These are phyloP conservation scores for Dione vanillae DNA, from an alignment of 2,888 invertebrate species.

Conservation along the genomic window DNA sequence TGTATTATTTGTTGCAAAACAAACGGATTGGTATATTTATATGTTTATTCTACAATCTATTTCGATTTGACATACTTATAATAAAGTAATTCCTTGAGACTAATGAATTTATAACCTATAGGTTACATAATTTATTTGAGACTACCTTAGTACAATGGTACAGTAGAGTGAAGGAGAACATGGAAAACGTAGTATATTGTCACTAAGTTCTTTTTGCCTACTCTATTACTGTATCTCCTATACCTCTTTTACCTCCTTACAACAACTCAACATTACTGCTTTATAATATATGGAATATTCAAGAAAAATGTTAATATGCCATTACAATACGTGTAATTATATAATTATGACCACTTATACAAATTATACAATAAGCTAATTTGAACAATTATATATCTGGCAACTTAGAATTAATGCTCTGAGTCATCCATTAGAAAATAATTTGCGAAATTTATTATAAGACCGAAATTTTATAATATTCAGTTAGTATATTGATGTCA, in stretches of 20 bases:
- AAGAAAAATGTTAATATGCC: not conserved
- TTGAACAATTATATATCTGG: constrained; percentile 11
- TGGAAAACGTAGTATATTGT: too few relatives aligned
- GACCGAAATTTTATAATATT: not conserved
- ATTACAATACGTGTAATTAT: constrained; percentile 1
- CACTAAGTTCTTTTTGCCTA: too few relatives aligned
- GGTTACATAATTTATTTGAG: too few relatives aligned
- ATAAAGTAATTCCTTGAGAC: too few relatives aligned
- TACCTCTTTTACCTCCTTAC: too few relatives aligned
- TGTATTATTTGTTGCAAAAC: not conserved
- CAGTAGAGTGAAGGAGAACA: too few relatives aligned
- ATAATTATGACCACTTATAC: not conserved
- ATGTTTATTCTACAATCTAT: too few relatives aligned
- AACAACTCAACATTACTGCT: not conserved
- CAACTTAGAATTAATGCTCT: constrained; percentile 7
- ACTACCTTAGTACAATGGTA: too few relatives aligned
- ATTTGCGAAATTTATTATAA: constrained; percentile 13
- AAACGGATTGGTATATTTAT: not conserved
- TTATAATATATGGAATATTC: not conserved
- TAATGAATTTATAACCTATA: too few relatives aligned
- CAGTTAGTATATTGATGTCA: not conserved
- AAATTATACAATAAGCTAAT: not conserved
- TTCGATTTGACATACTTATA: too few relatives aligned
- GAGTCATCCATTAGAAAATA: constrained; percentile 9
- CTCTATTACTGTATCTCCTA: too few relatives aligned